Evolutionary conservation across 2,888 invertebrate species (phyloP).

Genomic region (Pilophorus perplexus): DNA sequence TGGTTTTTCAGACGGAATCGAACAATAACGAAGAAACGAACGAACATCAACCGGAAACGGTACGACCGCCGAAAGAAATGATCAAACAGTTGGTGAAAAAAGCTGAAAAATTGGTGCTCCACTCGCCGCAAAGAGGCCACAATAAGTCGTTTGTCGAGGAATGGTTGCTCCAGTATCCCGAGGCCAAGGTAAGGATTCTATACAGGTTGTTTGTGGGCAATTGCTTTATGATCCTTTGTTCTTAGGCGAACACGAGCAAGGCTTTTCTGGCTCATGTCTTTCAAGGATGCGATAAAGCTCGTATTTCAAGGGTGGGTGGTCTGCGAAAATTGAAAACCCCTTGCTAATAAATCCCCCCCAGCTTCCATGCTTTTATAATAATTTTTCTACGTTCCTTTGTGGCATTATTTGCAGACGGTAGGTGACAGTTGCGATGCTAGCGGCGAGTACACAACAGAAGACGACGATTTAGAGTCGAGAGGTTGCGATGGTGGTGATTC

Average conservation of each 20-base stretch:
- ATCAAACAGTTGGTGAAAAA: constrained; percentile 74
- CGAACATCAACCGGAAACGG: constrained; percentile 47
- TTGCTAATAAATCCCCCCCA: too few species aligned
- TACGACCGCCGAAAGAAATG: constrained; percentile 52
- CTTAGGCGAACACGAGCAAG: too few species aligned
- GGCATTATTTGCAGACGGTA: too few species aligned
- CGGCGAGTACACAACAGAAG: constrained; percentile 78
- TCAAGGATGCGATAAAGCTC: too few species aligned
- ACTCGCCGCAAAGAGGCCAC: constrained; percentile 41
- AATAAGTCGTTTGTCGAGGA: constrained; percentile 45
- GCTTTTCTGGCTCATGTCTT: too few species aligned
- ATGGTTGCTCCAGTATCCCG: constrained; percentile 46
- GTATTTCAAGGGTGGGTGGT: too few species aligned
- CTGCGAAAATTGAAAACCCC: too few species aligned
- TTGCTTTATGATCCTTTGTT: too few species aligned
- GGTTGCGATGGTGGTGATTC: constrained; percentile 51
- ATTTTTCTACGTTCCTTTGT: too few species aligned
- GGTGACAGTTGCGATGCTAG: constrained; percentile 83
- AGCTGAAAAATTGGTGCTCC: constrained; percentile 68
- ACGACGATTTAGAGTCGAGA: constrained; percentile 65
- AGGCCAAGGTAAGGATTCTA: constrained; percentile 37
- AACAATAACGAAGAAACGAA: constrained; percentile 37
- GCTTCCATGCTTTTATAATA: too few species aligned
- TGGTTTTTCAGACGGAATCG: constrained; percentile 34
- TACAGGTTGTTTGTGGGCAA: background rate